phyloP scores from a whole-genome alignment of 2,797 vertebrate genomes.

The Myripristis jacobus region DNA sequence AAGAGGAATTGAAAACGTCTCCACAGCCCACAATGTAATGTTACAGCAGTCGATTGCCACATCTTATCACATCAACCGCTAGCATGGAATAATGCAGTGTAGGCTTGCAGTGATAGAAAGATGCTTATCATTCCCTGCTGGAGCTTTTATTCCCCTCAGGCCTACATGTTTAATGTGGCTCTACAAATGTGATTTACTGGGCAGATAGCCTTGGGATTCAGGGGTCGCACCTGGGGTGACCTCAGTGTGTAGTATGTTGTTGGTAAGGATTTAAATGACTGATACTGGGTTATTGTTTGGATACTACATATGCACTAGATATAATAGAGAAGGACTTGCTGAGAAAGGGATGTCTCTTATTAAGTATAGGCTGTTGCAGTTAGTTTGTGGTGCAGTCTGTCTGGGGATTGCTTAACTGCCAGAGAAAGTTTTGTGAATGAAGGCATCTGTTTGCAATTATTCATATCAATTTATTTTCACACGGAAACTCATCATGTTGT shows the following conservation, averaged over 20 bases:
- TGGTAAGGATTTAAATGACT: conserved; percentile 36
- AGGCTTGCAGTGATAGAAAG: conserved; percentile 53
- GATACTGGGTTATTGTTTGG: conserved; percentile 49
- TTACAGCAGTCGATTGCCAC: conserved; percentile 46
- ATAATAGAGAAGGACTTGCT: not conserved
- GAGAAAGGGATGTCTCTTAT: conserved; percentile 6
- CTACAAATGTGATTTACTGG: conserved; percentile 77
- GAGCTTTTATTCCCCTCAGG: conserved; percentile 60
- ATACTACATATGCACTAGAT: conserved; percentile 31
- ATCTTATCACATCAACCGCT: conserved; percentile 49
- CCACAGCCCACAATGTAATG: conserved; percentile 30
- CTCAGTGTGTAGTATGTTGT: conserved; percentile 49
- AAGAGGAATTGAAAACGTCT: conserved; percentile 46
- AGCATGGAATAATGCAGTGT: conserved; percentile 52
- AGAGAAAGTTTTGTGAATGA: not conserved
- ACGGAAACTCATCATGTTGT: not conserved
- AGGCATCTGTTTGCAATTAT: conserved; percentile 1
- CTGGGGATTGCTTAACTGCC: not conserved
- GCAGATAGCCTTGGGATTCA: conserved; percentile 64
- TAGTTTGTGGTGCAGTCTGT: not conserved
- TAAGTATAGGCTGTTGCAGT: not conserved
- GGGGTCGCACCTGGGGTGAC: conserved; percentile 53
- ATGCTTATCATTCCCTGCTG: conserved; percentile 64
- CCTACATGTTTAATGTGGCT: conserved; percentile 71
- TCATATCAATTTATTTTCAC: not conserved